Evolutionary conservation across 2,888 invertebrate genomes (phyloP).

Genomic region (Heliconius charithonia): DNA sequence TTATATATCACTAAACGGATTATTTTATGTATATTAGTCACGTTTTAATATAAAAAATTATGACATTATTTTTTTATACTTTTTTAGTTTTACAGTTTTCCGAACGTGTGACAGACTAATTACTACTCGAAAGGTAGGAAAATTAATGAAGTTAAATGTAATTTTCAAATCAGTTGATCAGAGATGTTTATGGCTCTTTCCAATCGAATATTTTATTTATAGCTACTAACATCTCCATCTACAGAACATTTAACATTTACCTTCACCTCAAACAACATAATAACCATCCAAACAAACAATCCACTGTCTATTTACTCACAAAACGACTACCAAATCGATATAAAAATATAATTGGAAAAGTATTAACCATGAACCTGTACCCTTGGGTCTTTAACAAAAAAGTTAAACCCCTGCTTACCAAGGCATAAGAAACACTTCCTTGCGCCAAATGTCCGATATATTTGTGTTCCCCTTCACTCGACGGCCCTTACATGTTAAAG

Average conservation of each 20-base stretch:
- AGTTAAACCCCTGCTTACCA: slow-evolving; percentile 62
- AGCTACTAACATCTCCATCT: background rate
- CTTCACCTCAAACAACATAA: background rate
- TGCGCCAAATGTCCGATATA: slow-evolving; percentile 77
- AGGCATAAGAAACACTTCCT: slow-evolving; percentile 79
- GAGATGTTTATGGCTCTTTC: too few relatives aligned
- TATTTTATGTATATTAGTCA: too few relatives aligned
- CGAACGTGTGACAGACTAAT: too few relatives aligned
- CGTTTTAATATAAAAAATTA: too few relatives aligned
- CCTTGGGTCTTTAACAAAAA: slow-evolving; percentile 49
- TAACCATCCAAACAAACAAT: background rate
- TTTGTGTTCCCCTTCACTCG: slow-evolving; percentile 62
- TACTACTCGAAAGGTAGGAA: too few relatives aligned
- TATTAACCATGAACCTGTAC: slow-evolving; percentile 46
- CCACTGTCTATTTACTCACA: background rate
- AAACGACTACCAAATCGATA: slow-evolving; percentile 26
- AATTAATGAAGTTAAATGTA: too few relatives aligned
- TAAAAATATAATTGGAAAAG: slow-evolving; percentile 35
- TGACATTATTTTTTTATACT: too few relatives aligned
- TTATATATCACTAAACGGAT: too few relatives aligned
- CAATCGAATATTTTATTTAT: background rate
- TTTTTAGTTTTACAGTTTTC: too few relatives aligned
- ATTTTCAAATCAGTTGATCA: too few relatives aligned
- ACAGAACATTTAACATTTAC: background rate
- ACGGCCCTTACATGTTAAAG: slow-evolving; percentile 82